These are phyloP conservation scores for Lydus trimaculatus DNA, from an alignment of 2,888 invertebrate genomes.

Conservation along the genomic window DNA sequence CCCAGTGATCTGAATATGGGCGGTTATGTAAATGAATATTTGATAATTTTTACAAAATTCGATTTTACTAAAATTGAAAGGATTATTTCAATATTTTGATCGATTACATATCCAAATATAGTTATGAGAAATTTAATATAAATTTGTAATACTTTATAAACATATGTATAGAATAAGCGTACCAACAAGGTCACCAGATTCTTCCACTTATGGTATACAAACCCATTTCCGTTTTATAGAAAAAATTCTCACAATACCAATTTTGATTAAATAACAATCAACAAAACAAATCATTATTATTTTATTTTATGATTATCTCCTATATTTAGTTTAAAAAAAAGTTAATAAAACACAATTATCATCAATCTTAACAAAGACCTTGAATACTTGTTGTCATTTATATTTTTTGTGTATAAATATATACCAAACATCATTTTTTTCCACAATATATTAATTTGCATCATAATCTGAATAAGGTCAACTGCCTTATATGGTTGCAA, in stretches of 20 bases:
- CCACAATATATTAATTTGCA: conserved; percentile 3
- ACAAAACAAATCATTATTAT: neutral
- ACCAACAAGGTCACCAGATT: neutral
- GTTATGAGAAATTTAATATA: neutral
- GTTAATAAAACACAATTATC: neutral
- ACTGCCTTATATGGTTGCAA: conserved; percentile 1
- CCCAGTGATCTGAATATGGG: neutral
- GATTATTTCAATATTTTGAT: neutral
- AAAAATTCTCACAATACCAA: neutral
- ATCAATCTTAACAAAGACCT: neutral
- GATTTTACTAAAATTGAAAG: neutral
- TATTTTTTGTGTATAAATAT: neutral
- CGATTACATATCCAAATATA: neutral
- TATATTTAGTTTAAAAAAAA: neutral
- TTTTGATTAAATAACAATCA: neutral
- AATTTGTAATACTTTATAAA: neutral
- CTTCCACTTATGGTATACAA: neutral
- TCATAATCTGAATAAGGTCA: conserved; percentile 13
- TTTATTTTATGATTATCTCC: neutral
- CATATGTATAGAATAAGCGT: neutral
- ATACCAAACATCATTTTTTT: neutral
- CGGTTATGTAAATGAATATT: neutral
- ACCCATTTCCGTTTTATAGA: neutral
- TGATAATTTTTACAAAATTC: neutral
- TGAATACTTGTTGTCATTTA: neutral